Conservation (phyloP, 2,797 vertebrate species). For the Gallinago solitaria region DNA sequence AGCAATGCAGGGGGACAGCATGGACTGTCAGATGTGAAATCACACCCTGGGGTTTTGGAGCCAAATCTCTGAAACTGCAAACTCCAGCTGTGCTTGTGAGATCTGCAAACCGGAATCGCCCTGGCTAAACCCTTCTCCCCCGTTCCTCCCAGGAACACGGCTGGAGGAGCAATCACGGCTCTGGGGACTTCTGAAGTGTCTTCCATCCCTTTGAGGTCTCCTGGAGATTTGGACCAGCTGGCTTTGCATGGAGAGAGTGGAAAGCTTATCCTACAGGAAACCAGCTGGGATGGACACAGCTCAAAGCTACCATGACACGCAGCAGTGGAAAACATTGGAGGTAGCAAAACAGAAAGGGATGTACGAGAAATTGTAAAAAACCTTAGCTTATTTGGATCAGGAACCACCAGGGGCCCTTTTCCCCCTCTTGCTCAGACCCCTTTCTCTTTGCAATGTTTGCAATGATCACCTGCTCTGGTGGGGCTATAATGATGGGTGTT, state of each 20-base stretch:
- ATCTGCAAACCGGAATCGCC: neutral
- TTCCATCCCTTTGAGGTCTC: neutral
- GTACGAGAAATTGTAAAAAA: neutral
- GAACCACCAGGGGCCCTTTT: neutral
- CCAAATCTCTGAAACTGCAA: neutral
- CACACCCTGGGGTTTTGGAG: neutral
- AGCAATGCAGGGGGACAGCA: neutral
- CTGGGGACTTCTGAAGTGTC: neutral
- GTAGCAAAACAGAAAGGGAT: neutral
- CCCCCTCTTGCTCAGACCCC: neutral
- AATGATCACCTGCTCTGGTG: no score
- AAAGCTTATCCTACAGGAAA: neutral
- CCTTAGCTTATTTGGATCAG: neutral
- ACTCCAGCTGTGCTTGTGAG: neutral
- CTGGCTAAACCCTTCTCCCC: neutral
- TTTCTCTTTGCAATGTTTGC: neutral
- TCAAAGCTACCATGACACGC: neutral
- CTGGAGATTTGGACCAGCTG: neutral
- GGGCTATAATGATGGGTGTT: neutral
- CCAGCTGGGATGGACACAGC: neutral
- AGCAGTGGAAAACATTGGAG: neutral
- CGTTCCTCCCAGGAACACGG: neutral
- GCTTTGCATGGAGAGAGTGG: neutral
- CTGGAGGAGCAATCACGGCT: neutral
- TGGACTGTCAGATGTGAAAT: neutral